These are phyloP conservation scores for Rutpela maculata DNA, from an alignment of 2,888 invertebrate species.

Conservation along the genomic window DNA sequence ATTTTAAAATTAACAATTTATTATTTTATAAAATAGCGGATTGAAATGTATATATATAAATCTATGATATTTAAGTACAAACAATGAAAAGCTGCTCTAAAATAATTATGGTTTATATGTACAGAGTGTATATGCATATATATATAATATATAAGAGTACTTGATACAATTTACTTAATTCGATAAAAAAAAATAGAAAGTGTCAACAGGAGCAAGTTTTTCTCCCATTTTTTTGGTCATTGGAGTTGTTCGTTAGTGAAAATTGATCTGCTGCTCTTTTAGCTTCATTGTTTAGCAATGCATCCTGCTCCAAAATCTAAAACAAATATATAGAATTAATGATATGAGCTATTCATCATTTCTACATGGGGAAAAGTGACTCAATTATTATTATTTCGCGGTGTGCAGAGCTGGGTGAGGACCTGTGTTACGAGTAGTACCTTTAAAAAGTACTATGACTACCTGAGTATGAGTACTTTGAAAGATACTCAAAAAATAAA, in stretches of 20 bases:
- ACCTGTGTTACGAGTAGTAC: too few species aligned
- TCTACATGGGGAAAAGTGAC: background rate
- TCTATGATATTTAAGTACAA: constrained; percentile 33
- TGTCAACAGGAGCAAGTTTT: constrained; percentile 65
- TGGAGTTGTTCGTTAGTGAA: constrained; percentile 75
- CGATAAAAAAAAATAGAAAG: constrained; percentile 13
- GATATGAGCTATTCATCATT: background rate
- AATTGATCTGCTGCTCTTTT: constrained; percentile 83
- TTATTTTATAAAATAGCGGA: constrained; percentile 30
- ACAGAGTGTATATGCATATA: constrained; percentile 19
- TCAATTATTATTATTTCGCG: background rate
- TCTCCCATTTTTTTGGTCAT: constrained; percentile 54
- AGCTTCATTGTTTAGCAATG: constrained; percentile 81
- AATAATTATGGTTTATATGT: constrained; percentile 25
- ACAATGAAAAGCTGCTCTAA: constrained; percentile 28
- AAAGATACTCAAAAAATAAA: too few species aligned
- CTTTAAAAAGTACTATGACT: too few species aligned
- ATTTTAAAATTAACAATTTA: constrained; percentile 21
- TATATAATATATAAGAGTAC: constrained; percentile 17
- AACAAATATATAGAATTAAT: constrained; percentile 52
- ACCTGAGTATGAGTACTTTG: too few species aligned
- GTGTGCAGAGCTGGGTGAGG: too few species aligned
- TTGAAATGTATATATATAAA: constrained; percentile 27
- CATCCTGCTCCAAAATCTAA: constrained; percentile 88
- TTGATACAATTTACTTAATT: constrained; percentile 14